Evolutionary conservation across 2,113 vertebrate species (phyloP).

Genomic region (Halcyon malimbica): DNA sequence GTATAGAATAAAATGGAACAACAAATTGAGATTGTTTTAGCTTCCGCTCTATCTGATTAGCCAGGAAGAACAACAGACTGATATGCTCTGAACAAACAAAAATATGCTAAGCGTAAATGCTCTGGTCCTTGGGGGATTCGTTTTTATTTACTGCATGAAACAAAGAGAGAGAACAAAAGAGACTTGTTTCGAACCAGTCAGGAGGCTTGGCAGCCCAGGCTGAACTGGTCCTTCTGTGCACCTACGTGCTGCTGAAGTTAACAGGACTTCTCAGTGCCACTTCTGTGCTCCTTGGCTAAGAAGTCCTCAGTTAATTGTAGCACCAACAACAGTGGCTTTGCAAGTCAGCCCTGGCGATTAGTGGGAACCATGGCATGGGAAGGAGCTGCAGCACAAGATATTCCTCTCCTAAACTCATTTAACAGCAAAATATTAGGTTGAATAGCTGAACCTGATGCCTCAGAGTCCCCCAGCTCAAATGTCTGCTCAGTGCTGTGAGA

Average conservation of each 20-base stretch:
- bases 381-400: background rate
- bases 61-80: slow-evolving; percentile 60
- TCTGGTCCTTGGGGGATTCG: background rate
- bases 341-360: background rate
- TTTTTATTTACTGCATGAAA: slow-evolving; percentile 23
- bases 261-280: rapidly evolving
- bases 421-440: background rate
- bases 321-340: background rate
- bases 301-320: background rate
- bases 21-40: slow-evolving; percentile 43
- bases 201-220: background rate
- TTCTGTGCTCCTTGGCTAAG: background rate
- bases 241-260: background rate
- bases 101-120: background rate
- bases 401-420: background rate
- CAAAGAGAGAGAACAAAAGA: background rate
- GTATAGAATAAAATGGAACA: slow-evolving; percentile 37
- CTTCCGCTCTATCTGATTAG: slow-evolving; percentile 56
- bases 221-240: background rate
- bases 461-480: background rate
- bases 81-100: slow-evolving; percentile 15
- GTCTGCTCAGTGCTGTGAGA: background rate
- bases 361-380: rapidly evolving
- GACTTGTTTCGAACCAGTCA: background rate
- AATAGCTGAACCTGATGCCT: background rate